Evolutionary conservation across 2,113 vertebrate genomes (phyloP).

Genomic region (Burhinus oedicnemus): DNA sequence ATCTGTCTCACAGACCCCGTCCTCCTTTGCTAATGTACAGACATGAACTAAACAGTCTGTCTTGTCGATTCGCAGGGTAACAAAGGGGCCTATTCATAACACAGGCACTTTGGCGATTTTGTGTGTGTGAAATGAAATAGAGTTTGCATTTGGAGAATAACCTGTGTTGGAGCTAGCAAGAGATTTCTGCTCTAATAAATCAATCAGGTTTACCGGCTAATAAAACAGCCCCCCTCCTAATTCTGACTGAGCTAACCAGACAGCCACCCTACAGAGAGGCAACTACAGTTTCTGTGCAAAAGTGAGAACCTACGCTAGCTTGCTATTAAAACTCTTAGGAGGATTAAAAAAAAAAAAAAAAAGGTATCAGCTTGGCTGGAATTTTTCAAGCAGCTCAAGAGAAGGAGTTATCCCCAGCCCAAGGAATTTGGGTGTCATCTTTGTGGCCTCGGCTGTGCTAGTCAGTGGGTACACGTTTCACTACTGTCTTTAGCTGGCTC

Average conservation of each 20-base stretch:
- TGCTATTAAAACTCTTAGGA: neutral
- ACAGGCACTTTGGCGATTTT: conserved; percentile 51
- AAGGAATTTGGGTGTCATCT: neutral
- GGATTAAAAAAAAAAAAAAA: neutral
- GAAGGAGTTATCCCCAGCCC: neutral
- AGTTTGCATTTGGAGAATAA: conserved; percentile 80
- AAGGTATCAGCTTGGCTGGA: neutral
- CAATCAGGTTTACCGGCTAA: conserved; percentile 74
- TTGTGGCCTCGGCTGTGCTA: neutral
- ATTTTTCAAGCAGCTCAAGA: neutral
- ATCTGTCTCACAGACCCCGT: conserved; percentile 83
- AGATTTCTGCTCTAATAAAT: conserved; percentile 77
- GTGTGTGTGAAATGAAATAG: conserved; percentile 70
- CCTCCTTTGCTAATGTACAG: conserved; percentile 74
- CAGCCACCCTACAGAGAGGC: neutral
- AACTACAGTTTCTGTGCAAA: neutral
- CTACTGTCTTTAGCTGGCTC: neutral
- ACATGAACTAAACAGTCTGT: conserved; percentile 86
- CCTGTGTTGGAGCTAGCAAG: conserved; percentile 71
- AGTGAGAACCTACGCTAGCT: neutral
- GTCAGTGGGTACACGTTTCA: fast-evolving
- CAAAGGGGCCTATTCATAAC: conserved; percentile 83
- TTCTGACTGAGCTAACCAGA: neutral
- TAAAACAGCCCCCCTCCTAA: conserved; percentile 49
- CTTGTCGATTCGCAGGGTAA: conserved; percentile 74